Evolutionary conservation across 2,888 invertebrate genomes (phyloP).

Genomic region (Drosophila demipolita): DNA sequence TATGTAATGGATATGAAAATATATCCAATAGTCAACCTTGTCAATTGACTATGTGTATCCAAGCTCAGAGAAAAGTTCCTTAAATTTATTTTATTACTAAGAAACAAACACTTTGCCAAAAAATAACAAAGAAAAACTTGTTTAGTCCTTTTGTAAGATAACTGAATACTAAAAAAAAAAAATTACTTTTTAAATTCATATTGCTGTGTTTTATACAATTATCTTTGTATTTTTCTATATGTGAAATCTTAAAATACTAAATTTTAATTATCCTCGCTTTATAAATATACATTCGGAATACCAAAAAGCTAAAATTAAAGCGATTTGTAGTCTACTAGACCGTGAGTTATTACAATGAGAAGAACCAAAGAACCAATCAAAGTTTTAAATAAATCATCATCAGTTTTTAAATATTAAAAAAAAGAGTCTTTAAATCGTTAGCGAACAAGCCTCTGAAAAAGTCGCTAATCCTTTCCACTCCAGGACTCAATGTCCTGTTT

Average conservation of each 20-base stretch:
- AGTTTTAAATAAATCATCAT: not conserved
- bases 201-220: too few relatives aligned
- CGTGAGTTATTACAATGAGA: not conserved
- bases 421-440: constrained; percentile 7
- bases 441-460: not conserved
- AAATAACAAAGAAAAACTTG: not conserved
- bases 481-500: not conserved
- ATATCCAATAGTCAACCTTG: not conserved
- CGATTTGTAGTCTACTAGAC: too few relatives aligned
- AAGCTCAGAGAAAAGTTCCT: not conserved
- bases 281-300: not conserved
- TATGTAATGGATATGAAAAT: not conserved
- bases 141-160: not conserved
- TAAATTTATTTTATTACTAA: not conserved
- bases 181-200: too few relatives aligned
- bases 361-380: not conserved
- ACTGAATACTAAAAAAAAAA: too few relatives aligned
- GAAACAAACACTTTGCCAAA: not conserved
- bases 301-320: too few relatives aligned
- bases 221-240: not conserved
- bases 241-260: not conserved
- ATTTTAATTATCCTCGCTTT: too few relatives aligned
- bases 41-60: not conserved
- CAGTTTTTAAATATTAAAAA: not conserved
- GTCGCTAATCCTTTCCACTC: constrained; percentile 15